Conservation (phyloP, 2,797 vertebrate species). For the Neostethus bicornis region DNA sequence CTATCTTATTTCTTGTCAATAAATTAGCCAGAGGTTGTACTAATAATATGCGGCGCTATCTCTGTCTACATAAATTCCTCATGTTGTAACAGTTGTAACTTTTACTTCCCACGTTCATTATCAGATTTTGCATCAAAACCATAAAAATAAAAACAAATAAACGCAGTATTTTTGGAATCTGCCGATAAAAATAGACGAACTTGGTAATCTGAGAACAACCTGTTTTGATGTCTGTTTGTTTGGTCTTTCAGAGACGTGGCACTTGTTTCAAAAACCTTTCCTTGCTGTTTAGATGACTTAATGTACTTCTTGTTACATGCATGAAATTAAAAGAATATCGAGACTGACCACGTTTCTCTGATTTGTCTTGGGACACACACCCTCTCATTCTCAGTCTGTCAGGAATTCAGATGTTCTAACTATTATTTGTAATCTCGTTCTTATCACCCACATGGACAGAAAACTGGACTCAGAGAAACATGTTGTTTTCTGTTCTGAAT, state of each 20-base stretch:
- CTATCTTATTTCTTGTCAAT: no score
- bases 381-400: not conserved
- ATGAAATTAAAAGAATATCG: not conserved
- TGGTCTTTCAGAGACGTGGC: not conserved
- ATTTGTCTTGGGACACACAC: slow-evolving; percentile 3
- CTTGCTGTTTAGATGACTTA: not conserved
- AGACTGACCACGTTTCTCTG: not conserved
- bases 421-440: slow-evolving; percentile 8
- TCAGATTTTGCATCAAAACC: not conserved
- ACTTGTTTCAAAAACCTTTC: not conserved
- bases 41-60: no score
- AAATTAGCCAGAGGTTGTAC: no score
- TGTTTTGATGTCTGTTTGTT: no score
- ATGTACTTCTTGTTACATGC: not conserved
- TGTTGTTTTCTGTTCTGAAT: not conserved
- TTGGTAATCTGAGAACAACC: not conserved
- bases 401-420: not conserved
- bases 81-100: no score
- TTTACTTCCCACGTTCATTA: no score
- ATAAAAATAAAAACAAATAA: not conserved
- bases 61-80: not conserved
- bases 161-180: not conserved
- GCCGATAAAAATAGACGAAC: not conserved
- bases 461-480: not conserved
- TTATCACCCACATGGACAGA: not conserved